Percentiles rank a stretch among this genome's conserved stretches.
These are phyloP conservation scores for Caenorhabditis sinica DNA, from an alignment of 2,888 invertebrate genomes.

Conservation along the genomic window DNA sequence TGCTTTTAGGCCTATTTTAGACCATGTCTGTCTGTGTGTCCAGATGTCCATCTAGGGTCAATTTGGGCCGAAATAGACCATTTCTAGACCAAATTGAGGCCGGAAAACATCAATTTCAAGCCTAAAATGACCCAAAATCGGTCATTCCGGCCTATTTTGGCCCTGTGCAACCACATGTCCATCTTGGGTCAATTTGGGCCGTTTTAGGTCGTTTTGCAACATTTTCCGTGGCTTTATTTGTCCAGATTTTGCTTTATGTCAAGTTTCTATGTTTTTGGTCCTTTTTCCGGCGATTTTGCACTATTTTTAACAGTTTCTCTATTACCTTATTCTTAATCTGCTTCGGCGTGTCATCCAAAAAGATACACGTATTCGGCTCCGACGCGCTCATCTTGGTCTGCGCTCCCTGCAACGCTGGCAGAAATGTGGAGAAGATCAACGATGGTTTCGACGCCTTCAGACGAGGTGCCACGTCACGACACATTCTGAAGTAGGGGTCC, in stretches of 20 bases:
- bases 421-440: slow-evolving; percentile 90
- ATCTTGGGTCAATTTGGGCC: no score
- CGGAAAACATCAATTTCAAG: no score
- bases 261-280: not conserved
- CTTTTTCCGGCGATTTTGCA: not conserved
- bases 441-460: slow-evolving; percentile 93
- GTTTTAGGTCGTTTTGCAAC: not conserved
- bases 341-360: slow-evolving; percentile 94
- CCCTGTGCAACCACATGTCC: no score
- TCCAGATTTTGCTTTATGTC: not conserved
- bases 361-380: slow-evolving; percentile 94
- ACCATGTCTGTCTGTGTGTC: no score
- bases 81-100: no score
- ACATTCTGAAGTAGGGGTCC: slow-evolving; percentile 99
- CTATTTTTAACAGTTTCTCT: not conserved
- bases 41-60: no score
- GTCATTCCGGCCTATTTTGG: no score
- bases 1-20: no score
- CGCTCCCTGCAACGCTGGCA: slow-evolving; percentile 94
- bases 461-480: slow-evolving; percentile 96
- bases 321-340: slow-evolving; percentile 95
- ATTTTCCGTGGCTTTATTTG: not conserved
- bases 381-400: slow-evolving; percentile 99
- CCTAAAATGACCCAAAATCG: no score
- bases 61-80: no score